phyloP scores from a whole-genome alignment of 2,797 vertebrate species.

The Phrynocephalus vlangalii region DNA sequence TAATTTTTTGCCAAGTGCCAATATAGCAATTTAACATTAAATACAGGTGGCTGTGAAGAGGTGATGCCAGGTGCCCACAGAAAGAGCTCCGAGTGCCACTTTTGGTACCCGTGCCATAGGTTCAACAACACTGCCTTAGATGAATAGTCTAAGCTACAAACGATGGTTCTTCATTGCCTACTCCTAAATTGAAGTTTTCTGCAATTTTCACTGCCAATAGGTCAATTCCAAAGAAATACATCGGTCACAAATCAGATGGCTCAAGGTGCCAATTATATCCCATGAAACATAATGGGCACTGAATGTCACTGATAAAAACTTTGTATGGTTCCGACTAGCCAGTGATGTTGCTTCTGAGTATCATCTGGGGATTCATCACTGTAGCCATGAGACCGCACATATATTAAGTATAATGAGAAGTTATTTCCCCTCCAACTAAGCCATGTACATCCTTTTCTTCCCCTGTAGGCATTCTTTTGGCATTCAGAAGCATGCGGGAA shows the following conservation, averaged over 20 bases:
- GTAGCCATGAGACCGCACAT: neutral
- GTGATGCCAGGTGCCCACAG: too few relatives aligned
- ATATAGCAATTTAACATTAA: too few relatives aligned
- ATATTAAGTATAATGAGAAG: neutral
- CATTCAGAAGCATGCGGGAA: slow-evolving; percentile 86
- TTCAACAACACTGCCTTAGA: neutral
- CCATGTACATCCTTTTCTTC: slow-evolving; percentile 5
- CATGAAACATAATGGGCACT: neutral
- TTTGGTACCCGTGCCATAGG: too few relatives aligned
- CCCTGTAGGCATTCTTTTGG: slow-evolving; percentile 84
- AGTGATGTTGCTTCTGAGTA: neutral
- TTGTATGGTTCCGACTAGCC: neutral
- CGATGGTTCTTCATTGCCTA: neutral
- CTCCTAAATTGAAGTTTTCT: neutral
- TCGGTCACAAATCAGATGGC: neutral
- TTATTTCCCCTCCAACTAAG: neutral
- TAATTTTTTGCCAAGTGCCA: too few relatives aligned
- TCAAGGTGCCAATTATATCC: neutral
- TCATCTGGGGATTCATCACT: neutral
- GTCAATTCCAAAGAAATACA: neutral
- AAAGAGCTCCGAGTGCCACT: too few relatives aligned
- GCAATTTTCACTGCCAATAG: neutral
- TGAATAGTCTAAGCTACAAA: neutral
- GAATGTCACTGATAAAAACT: neutral
- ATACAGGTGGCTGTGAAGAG: too few relatives aligned